These are phyloP conservation scores for Megathymus violae DNA, from an alignment of 1,140 invertebrate genomes.

Conservation along the genomic window DNA sequence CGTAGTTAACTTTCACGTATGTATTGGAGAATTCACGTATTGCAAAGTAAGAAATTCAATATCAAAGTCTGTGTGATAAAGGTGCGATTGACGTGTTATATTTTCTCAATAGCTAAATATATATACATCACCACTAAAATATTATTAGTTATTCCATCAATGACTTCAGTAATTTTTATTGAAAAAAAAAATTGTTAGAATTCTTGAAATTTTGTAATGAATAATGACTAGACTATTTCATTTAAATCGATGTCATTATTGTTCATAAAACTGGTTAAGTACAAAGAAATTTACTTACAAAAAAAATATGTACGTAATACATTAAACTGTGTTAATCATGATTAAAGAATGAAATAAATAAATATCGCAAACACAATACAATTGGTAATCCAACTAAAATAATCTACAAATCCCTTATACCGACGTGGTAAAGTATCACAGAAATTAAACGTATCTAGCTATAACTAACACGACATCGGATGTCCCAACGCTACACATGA, in stretches of 20 bases:
- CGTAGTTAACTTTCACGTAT: no score
- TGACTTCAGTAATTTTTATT: neutral
- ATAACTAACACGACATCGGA: slow-evolving; percentile 70
- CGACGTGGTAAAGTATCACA: slow-evolving; percentile 81
- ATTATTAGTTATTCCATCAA: no score
- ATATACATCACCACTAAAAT: no score
- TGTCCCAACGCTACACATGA: slow-evolving; percentile 52
- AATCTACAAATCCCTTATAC: slow-evolving; percentile 74
- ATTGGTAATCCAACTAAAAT: slow-evolving; percentile 52
- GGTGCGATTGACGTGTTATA: no score
- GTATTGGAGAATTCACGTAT: no score
- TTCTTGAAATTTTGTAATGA: neutral
- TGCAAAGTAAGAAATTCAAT: no score
- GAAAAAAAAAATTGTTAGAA: neutral
- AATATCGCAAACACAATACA: slow-evolving; percentile 37
- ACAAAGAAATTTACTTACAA: slow-evolving; percentile 12
- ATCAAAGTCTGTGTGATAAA: no score
- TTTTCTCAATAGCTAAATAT: no score
- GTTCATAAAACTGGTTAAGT: slow-evolving; percentile 16
- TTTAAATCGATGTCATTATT: slow-evolving; percentile 8
- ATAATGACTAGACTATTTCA: slow-evolving; percentile 29
- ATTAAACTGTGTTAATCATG: slow-evolving; percentile 13
- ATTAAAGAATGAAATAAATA: slow-evolving; percentile 38
- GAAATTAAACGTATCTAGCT: slow-evolving; percentile 81
- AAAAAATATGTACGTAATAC: neutral